Evolutionary conservation across 2,113 vertebrate genomes (phyloP), one percentile per base, ranked within the genome.

Genomic region (Erythrocercus mccallii): DNA sequence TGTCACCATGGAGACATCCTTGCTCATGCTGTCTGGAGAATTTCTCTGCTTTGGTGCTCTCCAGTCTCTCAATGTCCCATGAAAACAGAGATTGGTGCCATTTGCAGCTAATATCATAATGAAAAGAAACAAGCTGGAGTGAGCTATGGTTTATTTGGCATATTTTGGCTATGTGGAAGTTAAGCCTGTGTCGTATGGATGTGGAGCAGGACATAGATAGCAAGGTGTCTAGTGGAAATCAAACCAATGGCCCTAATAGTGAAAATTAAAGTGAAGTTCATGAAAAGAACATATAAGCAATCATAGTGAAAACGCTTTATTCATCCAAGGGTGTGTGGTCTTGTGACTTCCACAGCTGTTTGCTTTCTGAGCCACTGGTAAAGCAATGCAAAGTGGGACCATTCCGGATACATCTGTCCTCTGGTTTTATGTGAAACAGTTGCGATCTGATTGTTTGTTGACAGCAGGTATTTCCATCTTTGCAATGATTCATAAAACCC

Each of bases 381-480:
- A 78, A 86, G 69, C 47, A 86, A 4, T 11, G 69, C 64, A 12
- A 22, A 81, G 81, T 72, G 70, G 66, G 86, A 86, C 81, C 53
- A 30, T 61, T 82, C 78, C 0, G 2, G 70, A 82, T 45, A 47
- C n/a, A 53, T 85, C 88, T 93, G 85, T 88, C 83, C 86, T 79
- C 95, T 61, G 57, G 44, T 60, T 94, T 92, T 95, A 91, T 35
- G 83, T 53, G 93, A 44, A 88, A 69, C 83, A 93, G 88, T 93
- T 90, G 74, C 0, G 1, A 35, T 71, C 40, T 35, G 80, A 84
- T 57, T 88, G 72, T 81, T 88, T 94, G 86, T 47, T 83, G 94
- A 80, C 86, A 88, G 95, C 88, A 93, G 81, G 86, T 88, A 90
- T 88, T 92, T 88, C 82, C 71, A 58, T 90, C 76, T 90, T 82